Conservation (phyloP, 1,140 invertebrate species). For the Schlechtendalia chinensis region DNA sequence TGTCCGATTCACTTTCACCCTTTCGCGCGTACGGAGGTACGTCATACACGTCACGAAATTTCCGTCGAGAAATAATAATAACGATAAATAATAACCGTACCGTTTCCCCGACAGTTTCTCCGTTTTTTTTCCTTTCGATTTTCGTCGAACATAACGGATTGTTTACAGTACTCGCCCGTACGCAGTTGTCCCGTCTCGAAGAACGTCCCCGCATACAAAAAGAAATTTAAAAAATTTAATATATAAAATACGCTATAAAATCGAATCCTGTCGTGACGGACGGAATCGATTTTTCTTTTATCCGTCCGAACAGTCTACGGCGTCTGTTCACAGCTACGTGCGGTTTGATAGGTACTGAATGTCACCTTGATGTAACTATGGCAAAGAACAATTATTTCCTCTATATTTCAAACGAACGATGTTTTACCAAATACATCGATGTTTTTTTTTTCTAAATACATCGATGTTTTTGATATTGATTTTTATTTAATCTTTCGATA, state of each 20-base stretch:
- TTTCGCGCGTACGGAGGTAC: conserved; percentile 8
- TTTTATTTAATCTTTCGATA: too few species aligned
- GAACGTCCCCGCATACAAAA: neutral
- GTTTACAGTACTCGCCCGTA: neutral
- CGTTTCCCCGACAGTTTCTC: neutral
- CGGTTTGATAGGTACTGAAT: too few species aligned
- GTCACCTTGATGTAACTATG: too few species aligned
- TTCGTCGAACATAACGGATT: conserved; percentile 10
- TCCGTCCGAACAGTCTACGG: neutral
- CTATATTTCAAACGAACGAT: too few species aligned
- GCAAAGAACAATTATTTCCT: too few species aligned
- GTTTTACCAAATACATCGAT: too few species aligned
- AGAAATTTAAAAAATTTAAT: too few species aligned
- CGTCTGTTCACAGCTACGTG: neutral
- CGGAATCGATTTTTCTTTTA: conserved; percentile 24
- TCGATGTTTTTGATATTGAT: too few species aligned
- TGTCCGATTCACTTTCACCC: conserved; percentile 42
- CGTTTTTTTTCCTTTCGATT: neutral
- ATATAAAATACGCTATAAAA: neutral
- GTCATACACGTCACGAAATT: conserved; percentile 4
- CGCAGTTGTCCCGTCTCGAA: neutral
- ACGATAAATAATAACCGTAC: neutral
- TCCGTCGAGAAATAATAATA: conserved; percentile 1
- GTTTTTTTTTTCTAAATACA: too few species aligned
- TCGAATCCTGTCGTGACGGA: neutral